Evolutionary conservation across 2,113 vertebrate genomes (phyloP).

Genomic region (Anthoscopus minutus): DNA sequence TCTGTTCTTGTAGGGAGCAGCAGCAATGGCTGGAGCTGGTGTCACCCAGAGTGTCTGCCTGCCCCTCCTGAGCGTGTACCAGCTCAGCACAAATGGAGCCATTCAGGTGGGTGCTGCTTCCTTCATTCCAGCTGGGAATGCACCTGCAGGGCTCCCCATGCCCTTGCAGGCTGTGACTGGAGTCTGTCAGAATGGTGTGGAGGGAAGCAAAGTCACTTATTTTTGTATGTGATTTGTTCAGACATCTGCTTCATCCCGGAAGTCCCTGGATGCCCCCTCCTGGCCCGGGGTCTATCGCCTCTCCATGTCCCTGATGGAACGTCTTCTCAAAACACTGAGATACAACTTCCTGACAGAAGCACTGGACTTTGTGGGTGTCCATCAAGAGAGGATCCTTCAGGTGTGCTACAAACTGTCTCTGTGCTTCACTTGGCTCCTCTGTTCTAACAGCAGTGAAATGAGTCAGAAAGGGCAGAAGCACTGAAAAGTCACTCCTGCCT

Average conservation of each 20-base stretch:
- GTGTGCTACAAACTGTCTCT: constrained; percentile 46
- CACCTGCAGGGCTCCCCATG: background rate
- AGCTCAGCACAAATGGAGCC: constrained; percentile 81
- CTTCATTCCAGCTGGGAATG: background rate
- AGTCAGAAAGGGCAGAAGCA: background rate
- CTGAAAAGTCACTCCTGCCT: background rate
- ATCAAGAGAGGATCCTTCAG: constrained; percentile 95
- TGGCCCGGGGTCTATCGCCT: constrained; percentile 94
- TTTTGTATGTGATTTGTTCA: background rate
- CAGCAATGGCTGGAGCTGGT: constrained; percentile 90
- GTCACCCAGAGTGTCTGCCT: constrained; percentile 90
- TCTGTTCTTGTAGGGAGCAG: constrained; percentile 78
- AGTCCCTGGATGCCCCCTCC: constrained; percentile 87
- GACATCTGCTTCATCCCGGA: constrained; percentile 79
- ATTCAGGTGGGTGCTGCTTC: constrained; percentile 76
- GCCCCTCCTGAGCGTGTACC: constrained; percentile 91
- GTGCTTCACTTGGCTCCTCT: background rate
- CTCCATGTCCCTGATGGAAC: constrained; percentile 92
- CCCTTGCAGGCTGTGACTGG: background rate
- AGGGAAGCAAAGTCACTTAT: fast-evolving
- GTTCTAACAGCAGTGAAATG: background rate
- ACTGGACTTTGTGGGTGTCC: constrained; percentile 92
- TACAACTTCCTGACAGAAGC: constrained; percentile 95
- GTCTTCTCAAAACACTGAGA: constrained; percentile 90
- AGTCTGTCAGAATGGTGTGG: background rate